Evolutionary conservation across 1,140 invertebrate species (phyloP).

Genomic region (Babylonia areolata): DNA sequence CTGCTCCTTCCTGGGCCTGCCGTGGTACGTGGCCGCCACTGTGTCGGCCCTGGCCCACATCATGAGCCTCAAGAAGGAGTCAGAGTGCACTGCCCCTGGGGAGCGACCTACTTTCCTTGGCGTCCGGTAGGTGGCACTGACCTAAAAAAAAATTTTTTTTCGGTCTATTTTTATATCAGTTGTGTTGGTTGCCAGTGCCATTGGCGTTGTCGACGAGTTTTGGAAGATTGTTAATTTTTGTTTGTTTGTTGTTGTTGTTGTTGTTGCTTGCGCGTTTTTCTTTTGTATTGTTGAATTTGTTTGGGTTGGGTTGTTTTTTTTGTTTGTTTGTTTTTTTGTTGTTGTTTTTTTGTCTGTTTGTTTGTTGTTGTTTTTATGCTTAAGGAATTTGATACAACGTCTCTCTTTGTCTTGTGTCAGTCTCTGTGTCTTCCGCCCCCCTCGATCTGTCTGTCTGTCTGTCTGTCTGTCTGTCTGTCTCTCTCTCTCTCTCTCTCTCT

Average conservation of each 20-base stretch:
- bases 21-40: conserved; percentile 97
- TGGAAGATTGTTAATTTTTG: too few species aligned
- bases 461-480: background rate
- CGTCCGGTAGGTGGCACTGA: conserved; percentile 78
- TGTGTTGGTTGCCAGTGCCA: too few species aligned
- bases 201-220: too few species aligned
- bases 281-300: too few species aligned
- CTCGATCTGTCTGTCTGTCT: background rate
- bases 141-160: too few species aligned
- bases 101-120: conserved; percentile 98
- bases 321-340: background rate
- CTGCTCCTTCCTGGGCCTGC: conserved; percentile 94
- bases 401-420: background rate
- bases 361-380: background rate
- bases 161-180: too few species aligned
- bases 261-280: too few species aligned
- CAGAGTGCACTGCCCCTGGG: conserved; percentile 97
- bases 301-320: conserved; percentile 6
- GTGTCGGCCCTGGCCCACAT: conserved; percentile 99
- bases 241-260: background rate
- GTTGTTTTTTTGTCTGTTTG: background rate
- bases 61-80: conserved; percentile 96
- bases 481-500: background rate
- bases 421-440: background rate
- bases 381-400: background rate